Conservation (phyloP, 2,113 vertebrate genomes). For the Microcebus murinus region DNA sequence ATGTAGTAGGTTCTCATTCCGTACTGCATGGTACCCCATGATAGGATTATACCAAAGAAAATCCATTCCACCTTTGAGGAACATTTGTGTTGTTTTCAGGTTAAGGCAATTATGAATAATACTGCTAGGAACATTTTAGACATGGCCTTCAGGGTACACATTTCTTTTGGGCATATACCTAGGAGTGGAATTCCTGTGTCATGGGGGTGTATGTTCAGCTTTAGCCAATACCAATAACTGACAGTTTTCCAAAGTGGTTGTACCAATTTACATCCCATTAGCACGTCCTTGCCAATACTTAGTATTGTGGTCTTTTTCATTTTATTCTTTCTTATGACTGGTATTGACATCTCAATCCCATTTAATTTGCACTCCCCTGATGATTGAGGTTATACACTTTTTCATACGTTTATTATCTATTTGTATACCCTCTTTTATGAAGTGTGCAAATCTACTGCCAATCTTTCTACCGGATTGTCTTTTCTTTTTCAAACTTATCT, state of each 20-base stretch:
- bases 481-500: neutral
- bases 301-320: neutral
- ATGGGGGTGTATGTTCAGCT: neutral
- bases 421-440: neutral
- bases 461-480: neutral
- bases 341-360: rapidly evolving
- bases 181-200: neutral
- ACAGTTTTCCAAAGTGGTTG: neutral
- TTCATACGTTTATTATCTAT: neutral
- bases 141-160: no score
- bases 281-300: neutral
- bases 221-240: neutral
- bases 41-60: neutral
- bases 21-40: neutral
- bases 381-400: neutral
- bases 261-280: neutral
- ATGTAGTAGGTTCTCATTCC: neutral
- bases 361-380: neutral
- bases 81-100: neutral
- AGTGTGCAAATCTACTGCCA: neutral
- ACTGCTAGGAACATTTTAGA: neutral
- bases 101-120: neutral
- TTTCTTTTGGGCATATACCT: neutral
- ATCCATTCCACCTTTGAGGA: neutral
- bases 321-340: neutral